A percentile compares a stretch with the other conserved stretches of the same genome.
phyloP scores from a whole-genome alignment of 2,888 invertebrate genomes.

The Synanthedon myopaeformis region DNA sequence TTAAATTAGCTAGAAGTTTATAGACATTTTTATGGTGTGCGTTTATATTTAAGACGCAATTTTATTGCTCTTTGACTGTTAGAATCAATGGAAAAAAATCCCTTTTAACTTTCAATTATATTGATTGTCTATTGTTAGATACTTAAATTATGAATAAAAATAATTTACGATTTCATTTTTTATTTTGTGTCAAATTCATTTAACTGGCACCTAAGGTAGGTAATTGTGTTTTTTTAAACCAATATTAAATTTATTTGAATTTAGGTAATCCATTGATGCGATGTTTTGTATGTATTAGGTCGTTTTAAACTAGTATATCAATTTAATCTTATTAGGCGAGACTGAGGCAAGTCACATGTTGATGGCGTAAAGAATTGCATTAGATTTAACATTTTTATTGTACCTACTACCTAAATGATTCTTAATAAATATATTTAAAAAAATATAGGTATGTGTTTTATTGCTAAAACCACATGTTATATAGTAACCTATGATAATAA shows the following conservation, averaged over 20 bases:
- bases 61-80: neutral
- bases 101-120: too few relatives aligned
- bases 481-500: too few relatives aligned
- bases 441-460: too few relatives aligned
- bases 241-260: too few relatives aligned
- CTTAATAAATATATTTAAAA: conserved; percentile 42
- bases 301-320: neutral
- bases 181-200: too few relatives aligned
- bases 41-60: conserved; percentile 5
- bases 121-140: too few relatives aligned
- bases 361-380: conserved; percentile 28
- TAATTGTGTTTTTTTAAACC: too few relatives aligned
- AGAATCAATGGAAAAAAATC: neutral
- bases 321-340: conserved; percentile 51
- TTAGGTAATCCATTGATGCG: neutral
- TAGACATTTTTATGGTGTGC: conserved; percentile 20
- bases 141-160: too few relatives aligned
- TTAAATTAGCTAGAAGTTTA: conserved; percentile 17
- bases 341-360: conserved; percentile 48
- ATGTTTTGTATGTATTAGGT: neutral
- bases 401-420: conserved; percentile 58
- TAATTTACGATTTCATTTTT: too few relatives aligned
- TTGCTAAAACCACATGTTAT: too few relatives aligned
- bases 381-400: conserved; percentile 58
- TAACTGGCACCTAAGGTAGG: too few relatives aligned